Base-by-base conservation (phyloP, 1,140 invertebrate species). In the Steinernema feltiae region DNA sequence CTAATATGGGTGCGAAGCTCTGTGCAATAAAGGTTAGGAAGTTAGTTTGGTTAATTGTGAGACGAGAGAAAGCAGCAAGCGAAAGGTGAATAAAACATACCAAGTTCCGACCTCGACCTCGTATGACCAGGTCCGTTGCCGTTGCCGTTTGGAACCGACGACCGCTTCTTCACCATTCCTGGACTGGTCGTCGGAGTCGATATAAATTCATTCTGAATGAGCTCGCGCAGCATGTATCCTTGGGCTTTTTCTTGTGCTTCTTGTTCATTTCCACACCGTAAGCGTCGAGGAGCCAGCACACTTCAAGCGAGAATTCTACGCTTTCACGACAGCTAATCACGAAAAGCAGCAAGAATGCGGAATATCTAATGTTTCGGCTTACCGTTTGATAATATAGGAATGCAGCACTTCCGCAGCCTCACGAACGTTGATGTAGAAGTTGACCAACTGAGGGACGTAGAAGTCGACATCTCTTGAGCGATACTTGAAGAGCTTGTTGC, bases 401-500 rank as follows among this genome's bases (percentile, higher is more conserved):
- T 96, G 93, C 74, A 94, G 90, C 74, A 92, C 92, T 89, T 98
- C 95, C 69, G 95, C 95, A 75, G 98, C 91, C 85, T 98, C 95
- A 81, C 92, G 92, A 91, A 97, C 95, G 88, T 98, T 94, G 88
- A 98, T 94, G 85, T 97, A 99, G 93, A 99, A 95, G 82, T 94
- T 95, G 80, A 98, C 92, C 82, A 99, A 87, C 88, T 99, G 96
- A 48, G 96, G 96, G 83, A 99, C 90, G 89, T 97, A 99, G 87
- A 98, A 96, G 88, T 99, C 95, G 35, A 98, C 93, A 79, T 97
- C 93, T 78, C 90, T 89, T 85, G 94, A 90, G 30, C 91, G 90
- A 88, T 98, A 98, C 88, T 92, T 94, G 88, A 98, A 98, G 87
- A 99, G 91, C 87, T 94, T 93, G 88, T 98, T 97, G 76, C 91